Evolutionary conservation across 2,797 vertebrate species (phyloP).

Genomic region (Gymnoscopelus microlampas): DNA sequence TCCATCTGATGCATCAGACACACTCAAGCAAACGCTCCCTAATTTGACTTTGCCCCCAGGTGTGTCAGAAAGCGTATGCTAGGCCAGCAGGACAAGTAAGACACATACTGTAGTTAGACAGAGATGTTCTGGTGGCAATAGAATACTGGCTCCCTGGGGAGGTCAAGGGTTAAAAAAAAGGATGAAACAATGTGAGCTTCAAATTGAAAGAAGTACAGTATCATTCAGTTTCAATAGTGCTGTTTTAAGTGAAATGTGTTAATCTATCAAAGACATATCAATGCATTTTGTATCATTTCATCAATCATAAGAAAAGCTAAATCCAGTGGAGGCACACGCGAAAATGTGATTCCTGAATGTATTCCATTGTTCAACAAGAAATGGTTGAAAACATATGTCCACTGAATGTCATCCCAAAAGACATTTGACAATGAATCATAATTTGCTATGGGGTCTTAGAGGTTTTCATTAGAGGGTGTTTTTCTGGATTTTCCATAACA

Average conservation of each 20-base stretch:
- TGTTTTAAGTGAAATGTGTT: neutral
- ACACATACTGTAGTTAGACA: constrained; percentile 69
- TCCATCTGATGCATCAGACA: neutral
- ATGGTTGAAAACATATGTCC: too few relatives aligned
- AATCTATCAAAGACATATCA: too few relatives aligned
- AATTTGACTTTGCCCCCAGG: constrained; percentile 14
- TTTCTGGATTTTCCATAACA: neutral
- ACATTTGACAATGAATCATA: too few relatives aligned
- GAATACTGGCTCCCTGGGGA: constrained; percentile 63
- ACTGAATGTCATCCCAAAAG: too few relatives aligned
- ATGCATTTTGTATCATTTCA: too few relatives aligned
- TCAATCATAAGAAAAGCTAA: too few relatives aligned
- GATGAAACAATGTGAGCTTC: constrained; percentile 20
- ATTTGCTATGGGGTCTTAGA: too few relatives aligned
- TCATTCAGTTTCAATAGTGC: neutral
- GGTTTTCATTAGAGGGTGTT: too few relatives aligned
- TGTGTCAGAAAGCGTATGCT: constrained; percentile 21
- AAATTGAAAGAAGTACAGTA: neutral
- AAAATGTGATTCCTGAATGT: too few relatives aligned
- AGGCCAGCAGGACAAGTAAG: constrained; percentile 33
- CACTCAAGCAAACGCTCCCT: neutral
- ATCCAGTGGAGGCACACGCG: too few relatives aligned
- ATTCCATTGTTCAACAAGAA: too few relatives aligned
- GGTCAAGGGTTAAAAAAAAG: constrained; percentile 28
- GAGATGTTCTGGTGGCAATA: constrained; percentile 48